Base-by-base conservation (phyloP, 2,797 vertebrate species). In the Sebastes aleutianus region DNA sequence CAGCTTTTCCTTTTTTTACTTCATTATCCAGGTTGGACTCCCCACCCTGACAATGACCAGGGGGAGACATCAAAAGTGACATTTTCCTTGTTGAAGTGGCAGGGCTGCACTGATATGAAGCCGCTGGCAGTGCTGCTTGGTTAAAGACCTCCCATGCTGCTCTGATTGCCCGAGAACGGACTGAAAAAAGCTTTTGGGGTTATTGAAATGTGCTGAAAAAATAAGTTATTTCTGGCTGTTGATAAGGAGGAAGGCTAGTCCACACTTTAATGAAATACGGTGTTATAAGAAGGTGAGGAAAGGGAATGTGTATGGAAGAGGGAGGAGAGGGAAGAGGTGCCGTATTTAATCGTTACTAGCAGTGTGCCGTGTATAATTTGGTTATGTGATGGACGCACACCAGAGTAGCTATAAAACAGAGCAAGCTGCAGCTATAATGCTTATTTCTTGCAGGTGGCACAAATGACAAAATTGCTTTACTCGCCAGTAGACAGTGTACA, bases 61-160 rank as follows among this genome's bases (percentile, higher is more conserved):
- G 62, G 90, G 90, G 85, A 91, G 90, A 89, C 87, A 91, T 95
- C 89, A 93, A 90, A 89, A 92, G 91, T 93, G 89, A 90, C 90
- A 93, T 91, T 90, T 92, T 77, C 84, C 85, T 75, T 64, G 88
- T 91, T 83, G 79, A 86, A 93, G 87, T 86, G 83, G 79, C 88
- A 36, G 78, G 66, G 71, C 87, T 70, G 86, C 84, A 57, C 80
- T 90, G 90, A 91, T 92, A 90, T 87, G 86, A 90, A 84, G 84
- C 88, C 80, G 74, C 83, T 73, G 90, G 82, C 87, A 61, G 82
- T 12, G 76, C 82, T 74, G 77, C 76, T 76, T 78, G 78, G 73
- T 89, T 84, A 89, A 85, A 88, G 81, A 82, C 87, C 91, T 86
- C 88, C 86, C 88, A 56, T 89, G 86, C 84, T 58, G 79, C 82